A percentile compares a stretch with the other conserved stretches of the same genome.
Evolutionary conservation across 1,140 invertebrate genomes (phyloP).

Genomic region (Araneus ventricosus): DNA sequence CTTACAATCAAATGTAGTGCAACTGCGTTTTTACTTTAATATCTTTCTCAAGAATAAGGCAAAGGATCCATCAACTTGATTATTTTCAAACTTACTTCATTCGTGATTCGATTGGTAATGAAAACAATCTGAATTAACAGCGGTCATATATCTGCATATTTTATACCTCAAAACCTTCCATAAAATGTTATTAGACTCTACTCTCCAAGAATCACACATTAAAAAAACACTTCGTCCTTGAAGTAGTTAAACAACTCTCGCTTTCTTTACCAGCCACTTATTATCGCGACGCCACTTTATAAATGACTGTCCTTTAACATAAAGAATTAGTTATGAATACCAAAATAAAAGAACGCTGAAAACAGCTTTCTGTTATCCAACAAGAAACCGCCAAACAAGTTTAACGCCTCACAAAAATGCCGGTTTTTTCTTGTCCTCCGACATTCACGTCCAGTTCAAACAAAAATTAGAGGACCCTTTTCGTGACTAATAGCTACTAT

Average conservation of each 20-base stretch:
- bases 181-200: neutral
- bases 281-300: neutral
- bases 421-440: neutral
- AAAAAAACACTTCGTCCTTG: neutral
- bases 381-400: neutral
- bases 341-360: neutral
- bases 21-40: too few relatives aligned
- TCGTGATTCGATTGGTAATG: too few relatives aligned
- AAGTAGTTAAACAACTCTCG: neutral
- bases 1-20: too few relatives aligned
- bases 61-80: too few relatives aligned
- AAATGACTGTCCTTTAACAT: neutral
- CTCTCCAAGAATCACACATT: neutral
- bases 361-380: neutral
- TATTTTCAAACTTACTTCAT: too few relatives aligned
- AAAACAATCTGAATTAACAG: too few relatives aligned
- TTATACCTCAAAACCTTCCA: neutral
- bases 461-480: neutral
- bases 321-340: neutral
- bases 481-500: conserved; percentile 6
- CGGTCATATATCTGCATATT: too few relatives aligned
- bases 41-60: too few relatives aligned
- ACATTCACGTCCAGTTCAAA: neutral
- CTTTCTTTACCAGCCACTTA: neutral
- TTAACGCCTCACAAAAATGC: neutral